phyloP scores from a whole-genome alignment of 2,797 vertebrate genomes.

The Austrolebias charrua region DNA sequence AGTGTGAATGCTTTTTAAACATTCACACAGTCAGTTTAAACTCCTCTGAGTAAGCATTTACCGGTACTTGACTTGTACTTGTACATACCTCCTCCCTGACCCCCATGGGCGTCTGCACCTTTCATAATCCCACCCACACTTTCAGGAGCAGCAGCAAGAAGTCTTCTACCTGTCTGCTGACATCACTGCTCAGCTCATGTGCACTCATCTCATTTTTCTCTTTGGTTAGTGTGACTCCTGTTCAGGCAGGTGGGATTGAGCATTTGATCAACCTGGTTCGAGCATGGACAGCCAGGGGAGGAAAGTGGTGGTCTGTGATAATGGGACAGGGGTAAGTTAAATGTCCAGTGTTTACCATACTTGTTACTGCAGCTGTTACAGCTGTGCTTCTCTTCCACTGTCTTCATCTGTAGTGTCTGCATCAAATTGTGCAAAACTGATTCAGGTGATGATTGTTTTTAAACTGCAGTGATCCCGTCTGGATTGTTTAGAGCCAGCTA shows the following conservation, averaged over 20 bases:
- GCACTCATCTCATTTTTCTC: background rate
- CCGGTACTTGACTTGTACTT: no score
- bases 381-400: background rate
- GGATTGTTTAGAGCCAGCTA: background rate
- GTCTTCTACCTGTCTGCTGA: constrained; percentile 41
- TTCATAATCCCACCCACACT: constrained; percentile 32
- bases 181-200: constrained; percentile 21
- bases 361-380: background rate
- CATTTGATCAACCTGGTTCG: constrained; percentile 3
- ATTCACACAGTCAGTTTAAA: no score
- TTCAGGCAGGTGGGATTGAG: constrained; percentile 27
- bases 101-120: constrained; percentile 29
- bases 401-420: background rate
- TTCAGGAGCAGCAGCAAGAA: constrained; percentile 12
- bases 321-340: constrained; percentile 81
- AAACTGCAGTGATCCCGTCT: background rate
- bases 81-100: background rate
- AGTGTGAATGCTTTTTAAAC: no score
- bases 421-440: background rate
- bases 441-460: background rate
- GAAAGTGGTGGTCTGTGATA: constrained; percentile 84
- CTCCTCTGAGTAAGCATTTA: no score
- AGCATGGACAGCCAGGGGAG: constrained; percentile 80
- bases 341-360: background rate
- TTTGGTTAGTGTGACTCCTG: constrained; percentile 4